Evolutionary conservation across 2,113 vertebrate genomes (phyloP).

Genomic region (Corydoras sp.): DNA sequence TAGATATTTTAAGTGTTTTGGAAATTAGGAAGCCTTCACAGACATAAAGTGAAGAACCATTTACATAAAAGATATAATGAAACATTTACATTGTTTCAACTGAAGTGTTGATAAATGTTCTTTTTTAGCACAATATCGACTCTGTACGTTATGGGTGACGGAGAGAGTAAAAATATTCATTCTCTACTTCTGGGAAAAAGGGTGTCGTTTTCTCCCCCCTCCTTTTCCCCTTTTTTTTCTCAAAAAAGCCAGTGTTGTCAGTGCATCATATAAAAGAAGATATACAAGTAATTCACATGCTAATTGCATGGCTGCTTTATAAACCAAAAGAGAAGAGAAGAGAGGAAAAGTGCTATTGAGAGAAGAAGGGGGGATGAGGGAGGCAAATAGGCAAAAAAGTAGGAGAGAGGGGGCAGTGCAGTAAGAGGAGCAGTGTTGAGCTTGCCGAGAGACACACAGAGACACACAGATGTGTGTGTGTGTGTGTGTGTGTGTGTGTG

Average conservation of each 20-base stretch:
- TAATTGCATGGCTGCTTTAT: slow-evolving; percentile 72
- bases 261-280: slow-evolving; percentile 80
- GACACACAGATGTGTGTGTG: slow-evolving; percentile 61
- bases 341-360: slow-evolving; percentile 74
- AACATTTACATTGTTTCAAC: too few relatives aligned
- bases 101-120: too few relatives aligned
- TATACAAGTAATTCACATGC: slow-evolving; percentile 80
- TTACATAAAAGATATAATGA: too few relatives aligned
- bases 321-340: slow-evolving; percentile 48
- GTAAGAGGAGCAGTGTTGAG: slow-evolving; percentile 75
- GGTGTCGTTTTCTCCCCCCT: slow-evolving; percentile 25
- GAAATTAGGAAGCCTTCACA: too few relatives aligned
- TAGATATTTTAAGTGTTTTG: too few relatives aligned
- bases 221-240: slow-evolving; percentile 21
- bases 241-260: slow-evolving; percentile 70
- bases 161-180: slow-evolving; percentile 36
- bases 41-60: too few relatives aligned
- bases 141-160: slow-evolving; percentile 60
- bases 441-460: slow-evolving; percentile 64
- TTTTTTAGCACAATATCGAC: too few relatives aligned
- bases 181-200: slow-evolving; percentile 35
- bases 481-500: slow-evolving; percentile 11
- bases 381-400: slow-evolving; percentile 4
- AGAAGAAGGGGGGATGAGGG: slow-evolving; percentile 50
- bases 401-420: slow-evolving; percentile 46